phyloP scores from a whole-genome alignment of 2,113 vertebrate species.

The Melanerpes aurifrons region DNA sequence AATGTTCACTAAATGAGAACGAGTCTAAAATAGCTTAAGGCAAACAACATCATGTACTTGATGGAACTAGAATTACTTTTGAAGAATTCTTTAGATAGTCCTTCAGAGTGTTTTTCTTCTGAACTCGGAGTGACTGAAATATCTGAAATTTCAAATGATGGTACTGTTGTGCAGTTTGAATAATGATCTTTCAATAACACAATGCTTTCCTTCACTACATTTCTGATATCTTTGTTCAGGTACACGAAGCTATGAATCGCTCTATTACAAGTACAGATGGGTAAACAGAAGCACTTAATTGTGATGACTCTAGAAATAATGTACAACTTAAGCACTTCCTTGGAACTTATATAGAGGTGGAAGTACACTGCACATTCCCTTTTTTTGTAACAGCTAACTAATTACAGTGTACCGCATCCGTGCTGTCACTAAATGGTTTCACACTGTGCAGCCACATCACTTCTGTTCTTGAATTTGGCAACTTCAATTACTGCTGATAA shows the following conservation, averaged over 20 bases:
- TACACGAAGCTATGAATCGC: slow-evolving; percentile 3
- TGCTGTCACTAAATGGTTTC: slow-evolving; percentile 45
- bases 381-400: slow-evolving; percentile 30
- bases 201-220: neutral
- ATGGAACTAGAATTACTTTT: neutral
- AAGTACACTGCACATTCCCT: neutral
- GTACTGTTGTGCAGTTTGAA: neutral
- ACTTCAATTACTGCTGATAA: slow-evolving; percentile 64
- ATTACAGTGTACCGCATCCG: slow-evolving; percentile 44
- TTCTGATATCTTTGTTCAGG: neutral
- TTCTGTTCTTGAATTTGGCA: slow-evolving; percentile 62
- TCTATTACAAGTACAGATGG: slow-evolving; percentile 16
- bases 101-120: slow-evolving; percentile 16
- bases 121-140: slow-evolving; percentile 22
- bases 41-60: neutral
- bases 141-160: slow-evolving; percentile 17
- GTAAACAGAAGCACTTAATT: slow-evolving; percentile 25
- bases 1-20: neutral
- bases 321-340: neutral
- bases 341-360: neutral
- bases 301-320: slow-evolving; percentile 14
- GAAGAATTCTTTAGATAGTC: slow-evolving; percentile 1
- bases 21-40: neutral
- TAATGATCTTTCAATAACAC: neutral
- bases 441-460: slow-evolving; percentile 47